Conservation (phyloP, 2,888 invertebrate species). For the Drosophila affinis region DNA sequence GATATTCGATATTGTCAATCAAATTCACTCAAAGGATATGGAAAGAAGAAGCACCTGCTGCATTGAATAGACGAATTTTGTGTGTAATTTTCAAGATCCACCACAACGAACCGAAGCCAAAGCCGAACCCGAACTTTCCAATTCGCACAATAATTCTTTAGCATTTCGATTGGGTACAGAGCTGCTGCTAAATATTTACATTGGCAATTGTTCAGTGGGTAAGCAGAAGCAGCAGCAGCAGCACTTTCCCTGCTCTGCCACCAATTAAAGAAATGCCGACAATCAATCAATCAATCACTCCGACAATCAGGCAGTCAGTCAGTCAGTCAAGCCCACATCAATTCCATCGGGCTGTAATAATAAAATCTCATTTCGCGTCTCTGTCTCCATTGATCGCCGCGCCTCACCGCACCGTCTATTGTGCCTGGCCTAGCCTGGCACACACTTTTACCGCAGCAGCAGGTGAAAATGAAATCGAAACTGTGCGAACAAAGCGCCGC, state of each 20-base stretch:
- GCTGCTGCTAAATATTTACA: constrained; percentile 27
- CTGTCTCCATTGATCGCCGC: constrained; percentile 6
- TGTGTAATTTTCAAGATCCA: no score
- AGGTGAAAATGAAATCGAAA: constrained; percentile 77
- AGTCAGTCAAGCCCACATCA: constrained; percentile 49
- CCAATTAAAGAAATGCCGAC: constrained; percentile 52
- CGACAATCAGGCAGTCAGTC: constrained; percentile 21
- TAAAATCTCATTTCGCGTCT: constrained; percentile 31
- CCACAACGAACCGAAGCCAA: no score
- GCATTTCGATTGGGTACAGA: constrained; percentile 15
- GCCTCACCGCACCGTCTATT: not conserved
- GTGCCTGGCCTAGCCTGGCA: not conserved
- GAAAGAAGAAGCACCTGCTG: no score
- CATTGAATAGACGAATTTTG: no score
- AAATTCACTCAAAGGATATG: no score
- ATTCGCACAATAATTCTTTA: constrained; percentile 13
- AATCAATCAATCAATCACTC: constrained; percentile 60
- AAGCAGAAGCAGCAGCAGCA: no score
- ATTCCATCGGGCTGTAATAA: constrained; percentile 17
- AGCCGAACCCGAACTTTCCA: no score
- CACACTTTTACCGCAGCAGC: constrained; percentile 66
- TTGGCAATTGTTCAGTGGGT: constrained; percentile 23
- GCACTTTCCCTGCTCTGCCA: constrained; percentile 34
- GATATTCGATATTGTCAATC: no score
- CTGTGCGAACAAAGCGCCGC: constrained; percentile 37